These are phyloP conservation scores for Agonopterix subpropinquella DNA, from an alignment of 2,888 invertebrate genomes.

Conservation along the genomic window DNA sequence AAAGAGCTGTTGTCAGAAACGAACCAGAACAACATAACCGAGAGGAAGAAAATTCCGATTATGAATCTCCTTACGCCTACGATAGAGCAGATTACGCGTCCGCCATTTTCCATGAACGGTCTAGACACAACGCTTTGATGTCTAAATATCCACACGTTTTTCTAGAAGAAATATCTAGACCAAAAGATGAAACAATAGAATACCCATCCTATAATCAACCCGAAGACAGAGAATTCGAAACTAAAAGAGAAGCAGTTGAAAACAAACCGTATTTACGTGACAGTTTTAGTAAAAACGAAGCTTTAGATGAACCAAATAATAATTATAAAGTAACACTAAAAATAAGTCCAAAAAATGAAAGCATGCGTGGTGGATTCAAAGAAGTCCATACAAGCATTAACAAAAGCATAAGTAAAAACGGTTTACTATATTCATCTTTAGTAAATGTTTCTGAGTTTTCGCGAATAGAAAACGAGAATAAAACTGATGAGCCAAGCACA, in stretches of 20 bases:
- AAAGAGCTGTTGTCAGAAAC: slow-evolving; percentile 11
- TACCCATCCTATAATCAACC: neutral
- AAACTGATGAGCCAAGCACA: neutral
- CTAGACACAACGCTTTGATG: slow-evolving; percentile 41
- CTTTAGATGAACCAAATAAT: slow-evolving; percentile 20
- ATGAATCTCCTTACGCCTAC: too few species aligned
- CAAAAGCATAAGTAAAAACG: slow-evolving; percentile 54
- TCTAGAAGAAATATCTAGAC: slow-evolving; percentile 36
- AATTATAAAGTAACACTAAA: slow-evolving; percentile 55
- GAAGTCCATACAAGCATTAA: slow-evolving; percentile 60
- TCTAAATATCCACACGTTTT: slow-evolving; percentile 61
- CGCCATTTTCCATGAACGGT: slow-evolving; percentile 23
- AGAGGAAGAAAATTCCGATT: too few species aligned
- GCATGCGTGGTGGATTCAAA: slow-evolving; percentile 41
- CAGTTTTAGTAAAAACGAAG: neutral
- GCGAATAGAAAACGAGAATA: slow-evolving; percentile 34
- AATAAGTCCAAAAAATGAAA: slow-evolving; percentile 48
- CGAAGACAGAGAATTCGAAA: neutral
- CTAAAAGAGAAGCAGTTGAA: neutral
- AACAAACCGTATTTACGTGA: neutral
- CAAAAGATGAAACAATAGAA: slow-evolving; percentile 30
- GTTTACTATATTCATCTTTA: slow-evolving; percentile 44
- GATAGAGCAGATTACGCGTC: too few species aligned
- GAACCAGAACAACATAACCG: too few species aligned
- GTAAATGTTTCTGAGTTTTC: slow-evolving; percentile 60